Evolutionary conservation across 2,113 vertebrate species (phyloP).

Genomic region (Todiramphus saurophagus): DNA sequence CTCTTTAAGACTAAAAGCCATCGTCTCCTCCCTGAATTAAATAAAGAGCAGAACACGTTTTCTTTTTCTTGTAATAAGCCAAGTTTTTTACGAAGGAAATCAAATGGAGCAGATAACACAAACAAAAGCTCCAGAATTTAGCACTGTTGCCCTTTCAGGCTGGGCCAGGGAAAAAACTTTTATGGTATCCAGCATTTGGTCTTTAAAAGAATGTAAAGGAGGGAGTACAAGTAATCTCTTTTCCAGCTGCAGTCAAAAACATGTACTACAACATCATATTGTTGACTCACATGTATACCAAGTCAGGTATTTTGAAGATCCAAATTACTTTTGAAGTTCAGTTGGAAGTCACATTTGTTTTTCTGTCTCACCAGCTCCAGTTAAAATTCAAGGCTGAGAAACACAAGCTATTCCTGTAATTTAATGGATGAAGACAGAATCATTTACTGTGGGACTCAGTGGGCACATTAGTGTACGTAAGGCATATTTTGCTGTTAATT

Average conservation of each 20-base stretch:
- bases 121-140: neutral
- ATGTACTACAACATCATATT: neutral
- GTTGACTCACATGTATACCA: neutral
- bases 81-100: neutral
- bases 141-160: neutral
- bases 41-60: neutral
- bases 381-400: constrained; percentile 25
- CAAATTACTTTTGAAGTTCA: neutral
- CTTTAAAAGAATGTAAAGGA: neutral
- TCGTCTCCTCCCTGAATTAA: neutral
- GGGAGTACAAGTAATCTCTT: neutral
- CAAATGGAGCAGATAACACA: neutral
- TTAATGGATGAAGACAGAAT: constrained; percentile 51
- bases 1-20: neutral
- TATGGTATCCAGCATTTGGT: neutral
- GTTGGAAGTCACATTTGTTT: neutral
- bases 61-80: neutral
- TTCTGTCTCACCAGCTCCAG: neutral
- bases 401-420: constrained; percentile 13
- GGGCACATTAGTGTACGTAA: neutral
- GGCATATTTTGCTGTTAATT: constrained; percentile 72
- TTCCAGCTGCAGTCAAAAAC: neutral
- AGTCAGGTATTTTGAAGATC: neutral
- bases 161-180: neutral
- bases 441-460: constrained; percentile 44